phyloP scores from a whole-genome alignment of 2,113 vertebrate species.

The Puntigrus tetrazona region DNA sequence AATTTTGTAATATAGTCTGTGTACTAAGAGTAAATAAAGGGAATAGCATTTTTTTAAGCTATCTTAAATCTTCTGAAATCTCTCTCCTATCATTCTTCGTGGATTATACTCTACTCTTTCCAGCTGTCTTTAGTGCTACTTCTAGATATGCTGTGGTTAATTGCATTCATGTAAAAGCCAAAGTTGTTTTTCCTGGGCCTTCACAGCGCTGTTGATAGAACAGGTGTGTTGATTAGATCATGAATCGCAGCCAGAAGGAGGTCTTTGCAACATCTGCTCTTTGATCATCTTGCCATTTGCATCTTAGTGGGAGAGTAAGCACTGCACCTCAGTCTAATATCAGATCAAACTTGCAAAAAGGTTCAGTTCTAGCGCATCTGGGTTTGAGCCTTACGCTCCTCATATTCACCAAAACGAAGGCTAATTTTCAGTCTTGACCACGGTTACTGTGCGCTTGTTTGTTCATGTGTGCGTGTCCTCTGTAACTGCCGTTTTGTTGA shows the following conservation, averaged over 20 bases:
- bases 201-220: not conserved
- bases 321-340: not conserved
- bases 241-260: not conserved
- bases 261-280: conserved; percentile 14
- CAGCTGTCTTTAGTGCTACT: conserved; percentile 1
- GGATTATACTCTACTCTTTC: not conserved
- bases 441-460: not conserved
- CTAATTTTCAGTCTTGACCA: conserved; percentile 14
- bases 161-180: not conserved
- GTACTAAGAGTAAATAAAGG: not conserved
- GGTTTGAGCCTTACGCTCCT: not conserved
- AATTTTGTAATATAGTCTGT: not conserved
- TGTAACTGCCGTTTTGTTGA: conserved; percentile 44
- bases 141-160: not conserved
- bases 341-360: not conserved
- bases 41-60: not conserved
- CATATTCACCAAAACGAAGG: not conserved
- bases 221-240: conserved; percentile 44
- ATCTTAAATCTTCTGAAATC: not conserved
- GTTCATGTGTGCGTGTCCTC: not conserved
- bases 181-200: not conserved
- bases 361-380: not conserved
- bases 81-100: not conserved
- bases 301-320: not conserved
- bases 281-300: conserved; percentile 16